These are phyloP conservation scores for Lepidurus couesii DNA, from an alignment of 1,140 invertebrate genomes.

Conservation along the genomic window DNA sequence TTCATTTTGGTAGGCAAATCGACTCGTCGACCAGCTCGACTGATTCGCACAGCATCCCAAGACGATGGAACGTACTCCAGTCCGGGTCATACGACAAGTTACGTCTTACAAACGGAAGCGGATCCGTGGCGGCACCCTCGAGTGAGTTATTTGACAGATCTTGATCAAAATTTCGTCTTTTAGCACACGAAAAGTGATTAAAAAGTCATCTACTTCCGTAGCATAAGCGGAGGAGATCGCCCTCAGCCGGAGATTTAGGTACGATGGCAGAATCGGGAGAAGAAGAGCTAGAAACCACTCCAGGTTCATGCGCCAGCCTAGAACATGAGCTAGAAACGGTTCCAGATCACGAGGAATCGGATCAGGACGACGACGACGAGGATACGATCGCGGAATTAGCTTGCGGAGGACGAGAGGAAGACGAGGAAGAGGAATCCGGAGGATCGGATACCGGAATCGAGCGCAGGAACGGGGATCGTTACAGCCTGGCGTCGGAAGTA, in stretches of 20 bases:
- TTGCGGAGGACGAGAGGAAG: not conserved
- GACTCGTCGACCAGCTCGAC: slow-evolving; percentile 23
- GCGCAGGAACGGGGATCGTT: not conserved
- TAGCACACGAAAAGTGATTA: not conserved
- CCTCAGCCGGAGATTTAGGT: slow-evolving; percentile 39
- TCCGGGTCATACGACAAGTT: slow-evolving; percentile 29
- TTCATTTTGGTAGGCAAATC: not conserved
- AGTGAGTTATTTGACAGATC: not conserved
- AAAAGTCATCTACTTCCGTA: not conserved
- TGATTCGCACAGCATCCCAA: slow-evolving; percentile 29
- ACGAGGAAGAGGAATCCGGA: not conserved
- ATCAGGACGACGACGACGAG: slow-evolving; percentile 30
- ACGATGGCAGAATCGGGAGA: slow-evolving; percentile 33
- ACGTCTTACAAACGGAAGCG: slow-evolving; percentile 14
- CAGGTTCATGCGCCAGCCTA: slow-evolving; percentile 20
- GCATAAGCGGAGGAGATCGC: slow-evolving; percentile 38
- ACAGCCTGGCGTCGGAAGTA: not conserved
- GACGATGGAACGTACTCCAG: slow-evolving; percentile 33
- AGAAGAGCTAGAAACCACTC: slow-evolving; percentile 35
- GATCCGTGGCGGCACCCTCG: slow-evolving; percentile 30
- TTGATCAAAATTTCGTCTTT: not conserved
- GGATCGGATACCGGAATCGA: not conserved
- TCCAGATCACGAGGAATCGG: slow-evolving; percentile 22
- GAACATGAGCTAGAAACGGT: slow-evolving; percentile 28
- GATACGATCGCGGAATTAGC: slow-evolving; percentile 8